Evolutionary conservation across 2,113 vertebrate species (phyloP), one percentile per base, ranked within the genome.

Genomic region (Clarias batrachus): DNA sequence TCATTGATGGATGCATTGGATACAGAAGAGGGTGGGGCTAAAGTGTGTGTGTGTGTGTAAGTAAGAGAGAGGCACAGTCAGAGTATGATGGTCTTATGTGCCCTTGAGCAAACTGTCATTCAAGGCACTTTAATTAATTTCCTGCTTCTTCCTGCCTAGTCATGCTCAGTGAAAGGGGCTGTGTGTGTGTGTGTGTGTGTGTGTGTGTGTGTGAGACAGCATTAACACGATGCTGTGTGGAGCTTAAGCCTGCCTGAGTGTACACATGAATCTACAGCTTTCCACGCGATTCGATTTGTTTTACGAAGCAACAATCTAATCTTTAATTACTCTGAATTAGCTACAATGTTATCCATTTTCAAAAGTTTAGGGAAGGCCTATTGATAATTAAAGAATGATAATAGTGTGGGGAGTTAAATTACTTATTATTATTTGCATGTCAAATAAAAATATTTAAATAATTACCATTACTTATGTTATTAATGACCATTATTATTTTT

Each of bases 101-200:
- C 94, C 94, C 92, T 94, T 94, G 94, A 94, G 94, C 92, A 66
- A 86, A 62, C 93, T 95, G 95, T 96, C 93, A 91, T 94, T 96
- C 94, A 93, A 91, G 84, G 78, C 93, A 94, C 91, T 93, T 95
- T 94, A 92, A 94, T 94, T 96, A 95, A 93, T 93, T 91, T 90
- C 89, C 82, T 84, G 89, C 90, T 88, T 85, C 87, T 91, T 92
- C 87, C 84, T 88, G 77, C 90, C 77, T 9, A 23, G 81, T 92
- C 83, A 71, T 89, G 68, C 91, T 90, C 41, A 88, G 73, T 76
- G 85, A 87, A 85, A 63, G 87, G 87, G 77, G 83, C 85, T 82
- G 87, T 85, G 87, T 89, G 48, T 48, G 48, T 48, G 48, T 48
- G 48, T 8, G 7, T 8, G 48, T 48, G 7, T 48, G 48, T 48